Evolutionary conservation across 2,113 vertebrate genomes (phyloP).

Genomic region (Numenius arquata): DNA sequence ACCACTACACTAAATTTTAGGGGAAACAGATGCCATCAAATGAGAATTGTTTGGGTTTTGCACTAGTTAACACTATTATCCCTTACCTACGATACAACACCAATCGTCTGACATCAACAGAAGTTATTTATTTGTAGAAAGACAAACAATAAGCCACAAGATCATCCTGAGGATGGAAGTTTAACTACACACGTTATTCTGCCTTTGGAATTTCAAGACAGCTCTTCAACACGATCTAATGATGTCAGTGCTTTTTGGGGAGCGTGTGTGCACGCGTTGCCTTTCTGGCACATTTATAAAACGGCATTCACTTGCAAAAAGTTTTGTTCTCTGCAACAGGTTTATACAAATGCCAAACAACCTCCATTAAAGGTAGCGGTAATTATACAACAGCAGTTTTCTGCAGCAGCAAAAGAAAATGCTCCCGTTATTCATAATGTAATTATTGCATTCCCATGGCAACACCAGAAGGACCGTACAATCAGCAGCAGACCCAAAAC

Average conservation of each 20-base stretch:
- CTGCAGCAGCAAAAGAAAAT: neutral
- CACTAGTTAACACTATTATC: neutral
- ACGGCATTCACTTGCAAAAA: neutral
- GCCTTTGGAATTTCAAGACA: neutral
- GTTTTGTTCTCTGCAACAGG: neutral
- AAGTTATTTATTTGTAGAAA: neutral
- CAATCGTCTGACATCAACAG: neutral
- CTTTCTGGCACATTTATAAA: neutral
- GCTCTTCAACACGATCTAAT: neutral
- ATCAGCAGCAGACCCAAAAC: neutral
- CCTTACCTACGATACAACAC: neutral
- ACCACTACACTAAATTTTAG: neutral
- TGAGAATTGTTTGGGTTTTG: neutral
- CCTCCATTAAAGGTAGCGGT: neutral
- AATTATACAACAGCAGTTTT: neutral
- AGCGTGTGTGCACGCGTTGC: fast-evolving
- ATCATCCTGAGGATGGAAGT: neutral
- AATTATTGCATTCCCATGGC: slow-evolving; percentile 42
- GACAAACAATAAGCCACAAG: neutral
- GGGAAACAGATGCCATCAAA: neutral
- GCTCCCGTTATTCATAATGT: neutral
- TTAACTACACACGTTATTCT: neutral
- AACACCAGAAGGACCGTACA: neutral
- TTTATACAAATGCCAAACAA: neutral
- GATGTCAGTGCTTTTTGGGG: neutral